Evolutionary conservation across 2,888 invertebrate species (phyloP), one percentile per base, ranked within the genome.

Genomic region (Drosophila ochracea): DNA sequence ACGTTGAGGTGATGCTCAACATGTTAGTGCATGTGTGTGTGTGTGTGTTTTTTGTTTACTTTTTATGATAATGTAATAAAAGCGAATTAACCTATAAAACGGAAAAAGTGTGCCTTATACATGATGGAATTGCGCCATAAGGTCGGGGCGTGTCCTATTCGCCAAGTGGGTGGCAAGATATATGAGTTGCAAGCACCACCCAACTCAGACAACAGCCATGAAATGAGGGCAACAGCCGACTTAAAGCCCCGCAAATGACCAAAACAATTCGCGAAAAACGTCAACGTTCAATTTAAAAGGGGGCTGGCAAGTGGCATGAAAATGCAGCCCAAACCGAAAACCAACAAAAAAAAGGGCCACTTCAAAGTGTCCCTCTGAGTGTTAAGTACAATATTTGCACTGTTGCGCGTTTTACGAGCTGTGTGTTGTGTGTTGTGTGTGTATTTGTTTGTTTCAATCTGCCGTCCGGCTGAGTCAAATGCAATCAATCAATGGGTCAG

Each of bases 41-140:
- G 13, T 47, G n/a, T 66, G 54, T 59, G 47, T 57, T 33, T 28
- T 68, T 53, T 28, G 66, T 73, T 73, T 64, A 58, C 86, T 89
- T 89, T 91, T 92, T 92, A 92, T 90, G 90, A 89, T 87, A 85
- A 83, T 87, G 90, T 92, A 90, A 92, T 91, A 92, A 91, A 91
- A 91, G 86, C 85, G 85, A 91, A 91, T 91, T 92, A 91, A 91
- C 92, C 92, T 91, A 91, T 92, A 92, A 91, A 91, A 89, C 72
- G 73, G 78, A 81, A 90, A 91, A 90, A 85, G 84, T 87, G 84
- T 83, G 83, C 78, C 90, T 78, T 73, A 58, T 16, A 91, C 86
- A 86, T 79, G 86, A 79, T 70, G 86, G 79, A 86, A 91, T 86
- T 91, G 86, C 77, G 82, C 89, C 91, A 89, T 89, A 89, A 91